phyloP scores from a whole-genome alignment of 1,140 invertebrate genomes.

The Nomia melanderi region DNA sequence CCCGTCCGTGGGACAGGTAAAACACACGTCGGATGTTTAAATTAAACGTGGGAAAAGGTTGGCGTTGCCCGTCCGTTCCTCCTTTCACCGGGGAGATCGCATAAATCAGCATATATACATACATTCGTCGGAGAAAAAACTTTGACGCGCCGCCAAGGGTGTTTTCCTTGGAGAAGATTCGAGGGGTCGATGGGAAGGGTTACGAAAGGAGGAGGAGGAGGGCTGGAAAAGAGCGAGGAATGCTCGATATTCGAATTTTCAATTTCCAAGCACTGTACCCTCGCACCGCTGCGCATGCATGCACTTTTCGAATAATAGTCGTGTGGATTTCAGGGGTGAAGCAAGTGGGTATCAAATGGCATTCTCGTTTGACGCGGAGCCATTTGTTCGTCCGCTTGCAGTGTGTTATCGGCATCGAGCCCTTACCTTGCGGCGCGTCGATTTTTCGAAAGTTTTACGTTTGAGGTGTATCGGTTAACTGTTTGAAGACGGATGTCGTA shows the following conservation, averaged over 20 bases:
- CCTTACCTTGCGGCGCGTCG: background rate
- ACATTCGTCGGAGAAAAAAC: conserved; percentile 75
- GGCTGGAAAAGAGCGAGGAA: conserved; percentile 40
- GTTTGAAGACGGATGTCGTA: no score
- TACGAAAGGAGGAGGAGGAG: background rate
- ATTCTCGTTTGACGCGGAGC: background rate
- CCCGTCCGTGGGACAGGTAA: conserved; percentile 52
- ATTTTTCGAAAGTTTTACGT: no score
- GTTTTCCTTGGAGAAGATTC: conserved; percentile 56
- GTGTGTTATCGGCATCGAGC: no score
- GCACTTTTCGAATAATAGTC: conserved; percentile 16
- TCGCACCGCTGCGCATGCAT: background rate
- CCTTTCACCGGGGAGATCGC: conserved; percentile 71
- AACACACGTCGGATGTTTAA: conserved; percentile 55
- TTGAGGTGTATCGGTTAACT: no score
- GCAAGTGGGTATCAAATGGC: conserved; percentile 33
- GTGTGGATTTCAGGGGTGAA: background rate
- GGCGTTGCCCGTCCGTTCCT: conserved; percentile 45
- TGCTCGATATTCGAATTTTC: conserved; percentile 25
- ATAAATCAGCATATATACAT: conserved; percentile 80
- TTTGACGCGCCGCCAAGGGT: conserved; percentile 68
- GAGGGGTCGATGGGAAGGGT: conserved; percentile 31
- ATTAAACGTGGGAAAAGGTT: conserved; percentile 74
- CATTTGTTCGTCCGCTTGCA: background rate
- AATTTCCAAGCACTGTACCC: conserved; percentile 16